Evolutionary conservation across 2,797 vertebrate genomes (phyloP), one percentile per base, ranked within the genome.

Genomic region (Craterocephalus amniculus): DNA sequence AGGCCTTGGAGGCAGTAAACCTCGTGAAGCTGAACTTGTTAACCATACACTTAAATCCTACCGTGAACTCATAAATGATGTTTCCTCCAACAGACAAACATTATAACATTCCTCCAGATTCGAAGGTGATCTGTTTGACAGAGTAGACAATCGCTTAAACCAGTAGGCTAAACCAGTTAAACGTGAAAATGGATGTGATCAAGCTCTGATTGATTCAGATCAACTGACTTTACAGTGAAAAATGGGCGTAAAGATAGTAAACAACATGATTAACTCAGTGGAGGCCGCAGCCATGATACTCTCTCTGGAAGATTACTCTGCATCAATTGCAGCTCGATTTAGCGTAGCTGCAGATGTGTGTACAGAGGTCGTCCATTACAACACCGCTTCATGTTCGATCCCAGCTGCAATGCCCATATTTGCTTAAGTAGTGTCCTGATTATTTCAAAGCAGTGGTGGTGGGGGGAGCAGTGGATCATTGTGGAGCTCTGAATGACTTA

Each of bases 401-500:
- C 11, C 87, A 78, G 72, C 79, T 83, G 70, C 84, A 82, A 86
- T 88, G 66, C 32, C 77, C 75, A 59, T 94, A 88, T 94, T 94
- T 93, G 85, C 87, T 86, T 78, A 87, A 87, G 73, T 89, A 87
- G 83, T 77, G 79, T 75, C 72, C 80, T 86, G 86, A 89, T 83
- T 87, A 91, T 91, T 86, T 87, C 79, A 84, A 83, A 89, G 69
- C 66, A 72, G 56, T 31, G 29, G 29, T 31, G 29, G 29, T 31
- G 36, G 20, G 32, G 8, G n/a, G 20, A 63, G 62, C 29, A 4
- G 29, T 31, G 54, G 26, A 84, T 86, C 88, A 72, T 70, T 67
- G 83, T 62, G 63, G 74, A 58, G 83, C 78, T 74, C 74, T 61
- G 78, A 86, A 85, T 95, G 93, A 94, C 84, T 95, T 92, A 94